Conservation (phyloP, 2,113 vertebrate genomes). For the Empidonax alnorum region DNA sequence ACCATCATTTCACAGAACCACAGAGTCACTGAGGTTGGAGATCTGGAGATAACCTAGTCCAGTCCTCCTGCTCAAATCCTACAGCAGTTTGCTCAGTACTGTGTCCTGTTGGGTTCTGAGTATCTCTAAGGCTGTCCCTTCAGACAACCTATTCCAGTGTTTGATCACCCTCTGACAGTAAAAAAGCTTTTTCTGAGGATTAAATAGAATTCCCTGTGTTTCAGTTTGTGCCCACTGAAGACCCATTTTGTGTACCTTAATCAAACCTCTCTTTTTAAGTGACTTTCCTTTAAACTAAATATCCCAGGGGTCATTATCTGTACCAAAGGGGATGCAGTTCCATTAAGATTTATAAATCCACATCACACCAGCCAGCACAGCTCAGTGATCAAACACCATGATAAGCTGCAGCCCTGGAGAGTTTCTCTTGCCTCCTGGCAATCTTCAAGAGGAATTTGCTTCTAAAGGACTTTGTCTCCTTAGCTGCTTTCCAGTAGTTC, state of each 20-base stretch:
- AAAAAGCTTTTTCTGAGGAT: not conserved
- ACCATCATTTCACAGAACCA: not conserved
- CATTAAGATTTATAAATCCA: not conserved
- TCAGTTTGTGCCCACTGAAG: not conserved
- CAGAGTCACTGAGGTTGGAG: not conserved
- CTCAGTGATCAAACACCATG: constrained; percentile 8
- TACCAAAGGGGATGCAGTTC: not conserved
- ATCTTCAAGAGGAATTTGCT: not conserved
- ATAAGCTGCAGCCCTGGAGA: not conserved
- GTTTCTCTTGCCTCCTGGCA: not conserved
- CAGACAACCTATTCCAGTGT: not conserved
- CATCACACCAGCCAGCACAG: not conserved
- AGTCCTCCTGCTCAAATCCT: not conserved
- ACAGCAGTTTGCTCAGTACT: not conserved
- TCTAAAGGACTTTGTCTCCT: not conserved
- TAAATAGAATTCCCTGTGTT: not conserved
- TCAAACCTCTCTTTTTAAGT: not conserved
- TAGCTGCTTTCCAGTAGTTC: not conserved
- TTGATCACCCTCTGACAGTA: not conserved
- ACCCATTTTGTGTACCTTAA: not conserved
- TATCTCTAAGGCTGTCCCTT: not conserved
- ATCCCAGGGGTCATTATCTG: not conserved
- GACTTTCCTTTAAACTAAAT: constrained; percentile 11
- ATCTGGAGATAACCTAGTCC: not conserved
- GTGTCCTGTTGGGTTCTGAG: not conserved